Evolutionary conservation across 2,113 vertebrate species (phyloP), one percentile per base, ranked within the genome.

Genomic region (Naja naja): DNA sequence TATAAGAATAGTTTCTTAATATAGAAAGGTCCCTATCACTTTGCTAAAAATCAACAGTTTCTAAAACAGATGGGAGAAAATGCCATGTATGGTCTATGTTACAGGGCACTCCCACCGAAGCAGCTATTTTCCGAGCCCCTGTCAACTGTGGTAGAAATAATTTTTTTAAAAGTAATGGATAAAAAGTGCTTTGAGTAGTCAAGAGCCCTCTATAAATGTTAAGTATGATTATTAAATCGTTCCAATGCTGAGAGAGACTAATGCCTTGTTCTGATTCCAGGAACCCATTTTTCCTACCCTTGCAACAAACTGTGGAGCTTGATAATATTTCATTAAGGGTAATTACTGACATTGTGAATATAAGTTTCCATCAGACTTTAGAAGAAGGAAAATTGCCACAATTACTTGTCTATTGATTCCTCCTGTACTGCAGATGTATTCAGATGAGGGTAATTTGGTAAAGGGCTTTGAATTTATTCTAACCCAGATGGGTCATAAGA

Each of bases 341-440:
- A 95, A 96, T 96, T 94, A 94, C 95, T 95, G 95, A 93, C 90
- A 85, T 87, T 93, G 74, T 34, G 90, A 52, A 85, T 93, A 94
- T 87, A 93, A 88, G 88, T 88, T 93, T 92, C 92, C 85, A 93
- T 88, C 30, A 87, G 89, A 91, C 91, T 95, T 96, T 89, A 94
- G 64, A 90, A 85, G 58, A 95, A 93, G 91, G 93, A 54, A 95
- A 96, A 95, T 93, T 94, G 94, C 54, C 93, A 92, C 94, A 95
- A 94, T 96, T 96, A 93, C 34, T 94, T 85, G 90, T 53, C 64
- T 94, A 43, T 74, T 27, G 95, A 87, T n/a, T 92, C 34, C 92
- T 95, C 94, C 93, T 87, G 30, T 90, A 93, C 89, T 43, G 91
- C 69, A 5, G 20, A 25, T 93, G 14, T 69, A 56, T 92, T 96